Base-by-base conservation (phyloP, 1,140 invertebrate genomes). In the Cepaea nemoralis region DNA sequence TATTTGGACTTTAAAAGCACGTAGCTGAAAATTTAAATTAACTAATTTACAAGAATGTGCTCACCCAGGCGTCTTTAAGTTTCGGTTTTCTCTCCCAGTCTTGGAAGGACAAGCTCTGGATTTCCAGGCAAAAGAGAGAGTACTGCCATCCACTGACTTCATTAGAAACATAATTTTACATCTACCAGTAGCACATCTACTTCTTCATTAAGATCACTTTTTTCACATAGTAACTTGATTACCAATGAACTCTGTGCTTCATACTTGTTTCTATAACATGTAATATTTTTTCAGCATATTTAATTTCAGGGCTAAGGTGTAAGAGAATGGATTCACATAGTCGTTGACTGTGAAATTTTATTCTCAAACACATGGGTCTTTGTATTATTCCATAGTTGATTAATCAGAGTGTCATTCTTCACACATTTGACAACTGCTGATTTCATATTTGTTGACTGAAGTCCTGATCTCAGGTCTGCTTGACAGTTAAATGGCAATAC, bases 361-460 rank as follows among this genome's bases (percentile, higher is more conserved):
- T 55, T 3, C 8, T 55, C 6, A 55, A 1, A 55, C 5, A 19
- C n/a, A 2, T 55, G 22, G 22, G 22, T 63, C 59, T 63, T 63
- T 63, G 59, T 63, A 63, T 31, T 75, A 35, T 40, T 75, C 75
- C 75, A 63, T 77, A 77, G 75, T 77, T 77, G 55, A 63, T 63
- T 77, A 33, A 10, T 22, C 75, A 77, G 39, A 63, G 75, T 55
- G n/a, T 77, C 66, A 39, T n/a, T 6, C 1, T 2, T 37, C n/a
- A n/a, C n/a, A n/a, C n/a, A 6, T 14, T 12, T 33, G 59, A 31
- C 66, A 55, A 77, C 63, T 39, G 63, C 66, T 77, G 75, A 63
- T 45, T 8, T 48, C 8, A 76, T 76, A 59, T 76, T 77, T 77
- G 75, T 77, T 77, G 55, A 77, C 35, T 63, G n/a, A 39, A 77